These are phyloP conservation scores for Amazona vittata DNA, from an alignment of 2,113 vertebrate genomes.

Conservation along the genomic window DNA sequence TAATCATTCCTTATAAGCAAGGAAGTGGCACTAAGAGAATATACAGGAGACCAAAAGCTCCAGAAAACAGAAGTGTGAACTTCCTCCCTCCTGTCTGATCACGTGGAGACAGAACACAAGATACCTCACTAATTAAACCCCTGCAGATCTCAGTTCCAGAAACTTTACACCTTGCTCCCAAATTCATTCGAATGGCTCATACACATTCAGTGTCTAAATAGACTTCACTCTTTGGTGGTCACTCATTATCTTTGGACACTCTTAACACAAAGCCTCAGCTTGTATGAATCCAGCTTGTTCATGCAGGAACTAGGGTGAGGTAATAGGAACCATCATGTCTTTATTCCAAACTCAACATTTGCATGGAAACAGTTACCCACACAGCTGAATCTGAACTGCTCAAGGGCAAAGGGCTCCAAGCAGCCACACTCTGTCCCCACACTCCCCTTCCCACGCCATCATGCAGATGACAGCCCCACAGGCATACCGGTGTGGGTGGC, in stretches of 20 bases:
- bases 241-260: background rate
- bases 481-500: constrained; percentile 56
- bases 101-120: background rate
- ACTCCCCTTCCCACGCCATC: background rate
- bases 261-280: background rate
- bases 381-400: background rate
- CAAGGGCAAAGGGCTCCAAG: background rate
- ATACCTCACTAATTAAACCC: background rate
- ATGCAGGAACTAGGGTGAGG: background rate
- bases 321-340: background rate
- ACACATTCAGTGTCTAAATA: fast-evolving
- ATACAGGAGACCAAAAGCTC: background rate
- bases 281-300: background rate
- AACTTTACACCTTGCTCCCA: background rate
- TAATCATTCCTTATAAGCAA: background rate
- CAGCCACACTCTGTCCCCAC: background rate
- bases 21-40: background rate
- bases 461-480: fast-evolving
- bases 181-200: background rate
- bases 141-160: background rate
- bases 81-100: background rate
- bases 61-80: background rate
- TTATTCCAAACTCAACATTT: background rate
- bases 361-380: background rate
- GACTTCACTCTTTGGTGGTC: background rate